Evolutionary conservation across 2,888 invertebrate species (phyloP), one percentile per base, ranked within the genome.

Genomic region (Hypomecis atomaria): DNA sequence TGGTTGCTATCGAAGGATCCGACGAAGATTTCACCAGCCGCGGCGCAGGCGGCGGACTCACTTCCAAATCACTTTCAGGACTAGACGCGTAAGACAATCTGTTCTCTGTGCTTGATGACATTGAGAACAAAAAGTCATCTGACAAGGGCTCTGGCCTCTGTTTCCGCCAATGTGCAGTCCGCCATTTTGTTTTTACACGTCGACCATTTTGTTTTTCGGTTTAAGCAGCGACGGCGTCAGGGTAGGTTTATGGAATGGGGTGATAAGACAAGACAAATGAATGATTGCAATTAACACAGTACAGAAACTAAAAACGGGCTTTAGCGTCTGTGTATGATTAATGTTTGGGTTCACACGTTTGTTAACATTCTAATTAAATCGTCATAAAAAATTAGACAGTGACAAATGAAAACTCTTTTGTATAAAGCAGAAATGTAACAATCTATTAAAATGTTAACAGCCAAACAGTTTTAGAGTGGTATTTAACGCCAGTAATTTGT

Each of bases 61-160:
- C 90, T 84, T 93, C 93, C 89, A 97, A 94, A 92, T 99, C 99
- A 86, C 98, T 98, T 93, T 99, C 98, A 71, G 98, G 98, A 86
- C 98, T 98, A 84, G 98, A 98, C 73, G 98, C 98, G 92, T 98
- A 98, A 84, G 98, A 98, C 76, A 98, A 94, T 85, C 98, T 96
- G 87, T 98, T 96, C 85, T 93, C 93, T 38, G 91, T 93, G 74
- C 90, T 90, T 84, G 97, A 97, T 77, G 97, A 97, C 98, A 99
- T 98, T 85, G 99, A 99, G 95, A 99, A 99, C 86, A 99, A 96
- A 95, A 99, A 98, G 95, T 99, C 99, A 93, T 99, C 99, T 82
- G 98, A 98, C 88, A 99, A 94, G 88, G 98, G 97, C 93, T 99
- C 98, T 88, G 98, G 98, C 87, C 98, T 98, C 98, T 98, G 94